Evolutionary conservation across 2,113 vertebrate genomes (phyloP).

Genomic region (Hypomesus transpacificus): DNA sequence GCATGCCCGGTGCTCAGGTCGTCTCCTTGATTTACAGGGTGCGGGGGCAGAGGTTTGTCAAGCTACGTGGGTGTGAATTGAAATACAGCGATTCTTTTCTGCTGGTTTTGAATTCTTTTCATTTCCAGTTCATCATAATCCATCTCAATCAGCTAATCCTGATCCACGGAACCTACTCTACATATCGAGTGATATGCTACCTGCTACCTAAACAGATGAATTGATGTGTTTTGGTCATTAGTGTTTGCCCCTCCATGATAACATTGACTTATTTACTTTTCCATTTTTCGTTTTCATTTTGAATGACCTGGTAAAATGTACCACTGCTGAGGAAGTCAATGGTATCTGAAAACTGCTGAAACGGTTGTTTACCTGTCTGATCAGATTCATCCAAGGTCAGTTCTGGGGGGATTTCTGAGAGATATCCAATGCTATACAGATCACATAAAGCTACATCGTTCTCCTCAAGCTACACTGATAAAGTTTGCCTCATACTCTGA

Average conservation of each 20-base stretch:
- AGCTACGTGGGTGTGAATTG: not conserved
- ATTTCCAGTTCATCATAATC: conserved; percentile 12
- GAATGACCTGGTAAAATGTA: not conserved
- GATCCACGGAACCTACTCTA: too few species aligned
- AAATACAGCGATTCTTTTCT: conserved; percentile 1
- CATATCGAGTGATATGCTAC: not conserved
- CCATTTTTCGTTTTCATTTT: not conserved
- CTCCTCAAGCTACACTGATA: too few species aligned
- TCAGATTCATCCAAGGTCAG: not conserved
- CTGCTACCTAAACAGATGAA: not conserved
- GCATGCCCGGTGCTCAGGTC: conserved; percentile 38
- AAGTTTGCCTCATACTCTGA: not conserved
- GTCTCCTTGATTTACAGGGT: conserved; percentile 18
- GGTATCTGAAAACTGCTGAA: too few species aligned
- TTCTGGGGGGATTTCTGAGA: not conserved
- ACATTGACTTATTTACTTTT: not conserved
- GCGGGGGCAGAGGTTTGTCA: conserved; percentile 13
- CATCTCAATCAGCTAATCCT: not conserved
- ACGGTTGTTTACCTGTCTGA: not conserved
- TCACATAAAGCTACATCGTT: not conserved
- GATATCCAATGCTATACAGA: not conserved
- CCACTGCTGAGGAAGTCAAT: too few species aligned
- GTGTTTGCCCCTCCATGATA: too few species aligned
- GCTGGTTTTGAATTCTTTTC: conserved; percentile 4
- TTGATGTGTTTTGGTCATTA: not conserved